Evolutionary conservation across 2,797 vertebrate species (phyloP), one percentile per base, ranked within the genome.

Genomic region (Microctenopoma steveboyesi): DNA sequence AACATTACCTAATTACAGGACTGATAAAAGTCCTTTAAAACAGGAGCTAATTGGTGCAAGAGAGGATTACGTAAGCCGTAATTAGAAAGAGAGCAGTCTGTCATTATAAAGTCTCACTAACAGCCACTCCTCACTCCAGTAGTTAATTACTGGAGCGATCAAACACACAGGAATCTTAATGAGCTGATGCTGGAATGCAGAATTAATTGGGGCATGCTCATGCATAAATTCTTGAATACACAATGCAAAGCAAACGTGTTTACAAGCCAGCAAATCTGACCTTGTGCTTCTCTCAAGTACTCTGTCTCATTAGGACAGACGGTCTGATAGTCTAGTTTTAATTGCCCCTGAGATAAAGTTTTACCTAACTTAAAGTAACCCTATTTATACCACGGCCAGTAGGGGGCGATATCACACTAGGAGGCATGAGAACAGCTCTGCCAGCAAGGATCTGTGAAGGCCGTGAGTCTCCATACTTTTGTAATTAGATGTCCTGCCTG

Each of bases 11-110:
- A 85, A 85, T 90, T 83, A 86, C 73, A 65, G 58, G 63, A 75
- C 74, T 43, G 60, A 90, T 87, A 88, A 86, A 90, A 83, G 63
- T 59, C 67, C 84, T 84, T 88, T 87, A 88, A 88, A 91, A 91
- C 69, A 73, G 81, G 48, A 88, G 81, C 80, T 86, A 91, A 91
- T 87, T 82, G 83, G 69, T 64, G 69, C 54, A 51, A 51, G 78
- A 75, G 71, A 68, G 45, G 84, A 67, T 92, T 89, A 92, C 58
- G 86, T 88, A 75, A 90, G 70, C 62, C 60, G 6, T 78, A 85
- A 91, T 91, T 89, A 86, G 78, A 71, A 63, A 83, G 75, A 7
- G 11, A 85, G 79, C 68, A 57, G 69, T 64, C 76, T 84, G 81
- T 82, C 79, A 86, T 91, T 89, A 89, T 16, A 43, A 45, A 80